A percentile compares a stretch with the other conserved stretches of the same genome.
phyloP scores from a whole-genome alignment of 1,140 invertebrate species.

The Berghia stephanieae region DNA sequence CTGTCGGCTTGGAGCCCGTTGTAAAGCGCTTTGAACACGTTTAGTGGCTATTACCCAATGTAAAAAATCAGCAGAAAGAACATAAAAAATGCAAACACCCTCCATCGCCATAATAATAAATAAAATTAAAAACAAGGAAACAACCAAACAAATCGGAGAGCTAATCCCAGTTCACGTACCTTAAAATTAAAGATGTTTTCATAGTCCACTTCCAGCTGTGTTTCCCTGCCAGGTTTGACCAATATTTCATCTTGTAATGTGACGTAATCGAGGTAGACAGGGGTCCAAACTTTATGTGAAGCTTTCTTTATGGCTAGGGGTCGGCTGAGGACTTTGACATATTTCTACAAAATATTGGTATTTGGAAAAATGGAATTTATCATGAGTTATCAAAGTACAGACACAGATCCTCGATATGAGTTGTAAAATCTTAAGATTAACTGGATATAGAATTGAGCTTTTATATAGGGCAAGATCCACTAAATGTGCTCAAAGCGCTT shows the following conservation, averaged over 20 bases:
- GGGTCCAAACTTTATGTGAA: conserved; percentile 57
- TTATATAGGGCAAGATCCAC: too few species aligned
- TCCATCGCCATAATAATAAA: neutral
- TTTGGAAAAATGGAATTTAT: too few species aligned
- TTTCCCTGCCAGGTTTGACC: conserved; percentile 5
- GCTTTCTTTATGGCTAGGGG: conserved; percentile 54
- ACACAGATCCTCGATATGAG: too few species aligned
- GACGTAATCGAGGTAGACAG: conserved; percentile 58
- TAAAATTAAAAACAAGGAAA: neutral
- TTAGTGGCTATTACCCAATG: too few species aligned
- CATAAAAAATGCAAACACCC: neutral
- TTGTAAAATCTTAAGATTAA: too few species aligned
- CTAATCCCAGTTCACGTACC: neutral
- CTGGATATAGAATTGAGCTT: too few species aligned
- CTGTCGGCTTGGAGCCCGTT: too few species aligned
- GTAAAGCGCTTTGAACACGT: too few species aligned
- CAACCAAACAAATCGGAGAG: too few species aligned
- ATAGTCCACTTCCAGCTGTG: conserved; percentile 18
- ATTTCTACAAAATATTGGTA: conserved; percentile 56
- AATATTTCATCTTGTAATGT: conserved; percentile 38
- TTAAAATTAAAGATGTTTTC: conserved; percentile 12
- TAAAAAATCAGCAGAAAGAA: neutral
- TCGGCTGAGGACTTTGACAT: conserved; percentile 62
- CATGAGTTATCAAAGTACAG: too few species aligned
- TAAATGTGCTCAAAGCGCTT: too few species aligned